Evolutionary conservation across 2,888 invertebrate species (phyloP), one percentile per base, ranked within the genome.

Genomic region (Hermaeophaga mercurialis): DNA sequence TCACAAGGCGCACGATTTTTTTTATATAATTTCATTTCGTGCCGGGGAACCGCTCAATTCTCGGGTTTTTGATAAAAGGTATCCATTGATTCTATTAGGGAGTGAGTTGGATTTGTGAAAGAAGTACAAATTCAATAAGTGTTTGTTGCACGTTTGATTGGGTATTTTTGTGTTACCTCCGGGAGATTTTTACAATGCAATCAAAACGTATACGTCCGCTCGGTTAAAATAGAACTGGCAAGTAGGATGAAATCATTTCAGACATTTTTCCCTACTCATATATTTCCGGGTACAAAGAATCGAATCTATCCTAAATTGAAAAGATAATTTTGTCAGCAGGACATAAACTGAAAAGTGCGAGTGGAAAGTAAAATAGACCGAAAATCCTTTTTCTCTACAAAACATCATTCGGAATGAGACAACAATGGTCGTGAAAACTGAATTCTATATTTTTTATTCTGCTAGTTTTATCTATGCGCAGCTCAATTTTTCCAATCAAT

Each of bases 111-210:
- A 68, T 71, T 67, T 62, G 36, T 67, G 68, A 72, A 70, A 73
- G 74, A 74, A 73, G 70, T 73, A 73, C 73, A 76, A 78, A 78
- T 73, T 77, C 77, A 78, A 78, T 78, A 78, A 78, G 72, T 75
- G 76, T 66, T 75, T 73, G 73, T 72, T 75, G 76, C 75, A 75
- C 72, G 74, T 73, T 75, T 78, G 77, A 78, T 78, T 78, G 78
- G 76, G 71, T 72, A 72, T 76, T 76, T 78, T 77, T 77, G 74
- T 76, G 76, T 75, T 75, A 75, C 75, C 75, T 75, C 71, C 73
- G 73, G 75, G 72, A 68, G 58, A 67, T 66, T 68, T 67, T 66
- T 71, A 76, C 76, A 77, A 77, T 76, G 76, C 71, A 76, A 78
- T 78, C 78, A 78, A 71, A 73, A 69, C 69, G 70, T 73, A 72